These are phyloP conservation scores for Oophaga sylvatica DNA, from an alignment of 2,797 vertebrate species.

Conservation along the genomic window DNA sequence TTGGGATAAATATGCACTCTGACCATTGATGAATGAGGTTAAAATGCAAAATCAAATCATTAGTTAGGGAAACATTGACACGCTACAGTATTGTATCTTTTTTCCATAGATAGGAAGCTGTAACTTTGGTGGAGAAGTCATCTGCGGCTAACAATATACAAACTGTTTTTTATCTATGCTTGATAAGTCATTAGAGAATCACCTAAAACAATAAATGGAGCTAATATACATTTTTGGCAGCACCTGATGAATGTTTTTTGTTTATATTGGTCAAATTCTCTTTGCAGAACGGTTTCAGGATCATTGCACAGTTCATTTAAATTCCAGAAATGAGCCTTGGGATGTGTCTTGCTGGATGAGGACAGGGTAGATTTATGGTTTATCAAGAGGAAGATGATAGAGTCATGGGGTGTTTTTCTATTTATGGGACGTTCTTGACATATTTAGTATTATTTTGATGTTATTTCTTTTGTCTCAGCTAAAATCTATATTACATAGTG, in stretches of 20 bases:
- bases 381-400: constrained; percentile 55
- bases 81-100: neutral
- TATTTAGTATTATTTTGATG: constrained; percentile 11
- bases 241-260: constrained; percentile 41
- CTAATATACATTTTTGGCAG: constrained; percentile 45
- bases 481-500: neutral
- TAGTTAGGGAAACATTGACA: neutral
- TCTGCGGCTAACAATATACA: constrained; percentile 18
- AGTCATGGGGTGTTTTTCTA: constrained; percentile 48
- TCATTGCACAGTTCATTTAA: constrained; percentile 60
- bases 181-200: constrained; percentile 52
- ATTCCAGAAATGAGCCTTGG: constrained; percentile 57
- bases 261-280: constrained; percentile 43
- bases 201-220: constrained; percentile 41
- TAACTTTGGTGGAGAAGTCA: constrained; percentile 20
- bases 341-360: constrained; percentile 25
- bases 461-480: neutral
- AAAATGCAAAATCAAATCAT: too few species aligned
- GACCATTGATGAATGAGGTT: too few species aligned
- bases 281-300: constrained; percentile 42
- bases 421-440: constrained; percentile 44
- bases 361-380: constrained; percentile 50
- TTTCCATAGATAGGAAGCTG: constrained; percentile 15
- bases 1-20: too few species aligned
- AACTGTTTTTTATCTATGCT: constrained; percentile 45